These are phyloP conservation scores for Anguilla anguilla DNA, from an alignment of 2,797 vertebrate genomes.

Conservation along the genomic window DNA sequence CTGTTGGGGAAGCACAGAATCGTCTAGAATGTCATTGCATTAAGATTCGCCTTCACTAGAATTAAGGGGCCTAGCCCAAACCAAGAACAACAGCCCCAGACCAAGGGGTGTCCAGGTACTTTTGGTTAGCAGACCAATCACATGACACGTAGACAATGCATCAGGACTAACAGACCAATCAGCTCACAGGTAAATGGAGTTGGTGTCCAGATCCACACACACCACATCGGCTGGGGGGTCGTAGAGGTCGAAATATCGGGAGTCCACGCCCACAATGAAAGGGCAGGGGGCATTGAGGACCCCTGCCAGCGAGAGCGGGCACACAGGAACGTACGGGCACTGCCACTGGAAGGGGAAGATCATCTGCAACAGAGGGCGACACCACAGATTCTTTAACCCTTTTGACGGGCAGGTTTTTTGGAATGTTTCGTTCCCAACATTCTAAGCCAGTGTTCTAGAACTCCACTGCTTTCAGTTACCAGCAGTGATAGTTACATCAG, in stretches of 20 bases:
- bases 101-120: too few relatives aligned
- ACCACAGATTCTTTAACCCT: neutral
- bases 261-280: slow-evolving; percentile 97
- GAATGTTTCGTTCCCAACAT: too few relatives aligned
- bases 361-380: slow-evolving; percentile 77
- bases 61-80: too few relatives aligned
- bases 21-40: too few relatives aligned
- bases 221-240: slow-evolving; percentile 96
- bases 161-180: too few relatives aligned
- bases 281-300: slow-evolving; percentile 94
- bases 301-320: slow-evolving; percentile 89
- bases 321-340: slow-evolving; percentile 96
- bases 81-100: too few relatives aligned
- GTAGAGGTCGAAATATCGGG: slow-evolving; percentile 96
- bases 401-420: neutral
- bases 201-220: slow-evolving; percentile 97
- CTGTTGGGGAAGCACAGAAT: too few relatives aligned
- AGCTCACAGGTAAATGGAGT: slow-evolving; percentile 93
- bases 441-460: too few relatives aligned
- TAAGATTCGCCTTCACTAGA: too few relatives aligned
- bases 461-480: too few relatives aligned
- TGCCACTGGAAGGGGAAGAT: slow-evolving; percentile 99
- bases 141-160: neutral
- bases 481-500: too few relatives aligned
- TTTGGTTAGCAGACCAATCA: too few relatives aligned